Base-by-base conservation (phyloP, 2,888 invertebrate species). In the Cataglyphis livida region DNA sequence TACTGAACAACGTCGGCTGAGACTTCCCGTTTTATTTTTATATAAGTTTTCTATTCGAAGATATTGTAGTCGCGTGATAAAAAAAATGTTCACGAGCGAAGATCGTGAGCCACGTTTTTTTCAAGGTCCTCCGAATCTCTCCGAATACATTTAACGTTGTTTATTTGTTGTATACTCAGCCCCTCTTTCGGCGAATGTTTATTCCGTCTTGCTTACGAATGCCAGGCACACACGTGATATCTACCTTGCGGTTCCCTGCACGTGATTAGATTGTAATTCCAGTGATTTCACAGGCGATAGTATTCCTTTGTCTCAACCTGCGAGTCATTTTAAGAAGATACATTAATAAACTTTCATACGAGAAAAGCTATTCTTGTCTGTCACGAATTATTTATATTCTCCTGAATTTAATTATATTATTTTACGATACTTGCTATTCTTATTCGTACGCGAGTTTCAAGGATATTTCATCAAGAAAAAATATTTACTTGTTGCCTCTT, bases 1-100 rank as follows among this genome's bases (percentile, higher is more conserved):
- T 97, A 85, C 94, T 97, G 81, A 96, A 96, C 91, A 95, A 95
- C 71, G 65, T 48, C 9, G 84, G 86, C 57, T 86, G 44, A 85
- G 35, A 35, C 10, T 0, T 70, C 48, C 35, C 38, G 10, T 28
- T 7, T 21, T 21, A 2, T 51, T 28, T 9, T 4, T 18, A 32
- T 15, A 51, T 21, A 25, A 66, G 12, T 9, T 62, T 7, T 28
- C 18, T 1, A n/a, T 18, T 59, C 15, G n/a, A 28, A 38, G n/a
- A 62, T 59, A 7, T 7, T 44, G 41, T 35, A 6, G 18, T 70
- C 35, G 7, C 7, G 10, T 32, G 44, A 21, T 51, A 65, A 6
- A 51, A 51, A n/a, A 18, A 18, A 38, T 28, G 18, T 10, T 44
- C 21, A 28, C 2, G 38, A 25, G 21, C 18, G 3, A 75, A 38